phyloP scores from a whole-genome alignment of 2,888 invertebrate species.

The Cosmorhoe ocellata region DNA sequence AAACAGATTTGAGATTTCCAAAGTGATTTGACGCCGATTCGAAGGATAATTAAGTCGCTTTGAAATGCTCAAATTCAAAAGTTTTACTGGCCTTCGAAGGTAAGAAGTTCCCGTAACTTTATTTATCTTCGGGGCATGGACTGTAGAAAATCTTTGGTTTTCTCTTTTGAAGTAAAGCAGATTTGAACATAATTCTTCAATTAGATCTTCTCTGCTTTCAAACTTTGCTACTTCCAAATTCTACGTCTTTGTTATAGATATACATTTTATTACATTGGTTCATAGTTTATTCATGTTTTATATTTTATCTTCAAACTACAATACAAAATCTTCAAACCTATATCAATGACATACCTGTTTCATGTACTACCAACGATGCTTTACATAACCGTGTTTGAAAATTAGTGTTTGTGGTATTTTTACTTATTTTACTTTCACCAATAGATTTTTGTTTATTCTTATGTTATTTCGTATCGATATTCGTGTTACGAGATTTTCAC shows the following conservation, averaged over 20 bases:
- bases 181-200: conserved; percentile 34
- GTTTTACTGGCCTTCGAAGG: conserved; percentile 37
- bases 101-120: conserved; percentile 47
- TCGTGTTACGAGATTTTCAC: no score
- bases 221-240: conserved; percentile 1
- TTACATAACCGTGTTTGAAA: no score
- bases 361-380: no score
- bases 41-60: conserved; percentile 49
- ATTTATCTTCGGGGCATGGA: conserved; percentile 47
- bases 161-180: conserved; percentile 37
- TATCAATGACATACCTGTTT: no score
- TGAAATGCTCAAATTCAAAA: conserved; percentile 46
- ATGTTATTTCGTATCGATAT: no score
- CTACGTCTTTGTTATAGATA: not conserved
- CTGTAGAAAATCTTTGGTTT: conserved; percentile 46
- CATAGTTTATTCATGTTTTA: not conserved
- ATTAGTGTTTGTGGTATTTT: no score
- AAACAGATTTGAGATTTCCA: conserved; percentile 45
- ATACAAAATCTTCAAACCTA: no score
- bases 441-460: no score
- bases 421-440: no score
- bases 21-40: conserved; percentile 38
- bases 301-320: no score
- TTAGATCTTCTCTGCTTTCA: conserved; percentile 22
- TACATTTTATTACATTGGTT: not conserved